phyloP scores from a whole-genome alignment of 2,113 vertebrate species.

The Falco punctatus region DNA sequence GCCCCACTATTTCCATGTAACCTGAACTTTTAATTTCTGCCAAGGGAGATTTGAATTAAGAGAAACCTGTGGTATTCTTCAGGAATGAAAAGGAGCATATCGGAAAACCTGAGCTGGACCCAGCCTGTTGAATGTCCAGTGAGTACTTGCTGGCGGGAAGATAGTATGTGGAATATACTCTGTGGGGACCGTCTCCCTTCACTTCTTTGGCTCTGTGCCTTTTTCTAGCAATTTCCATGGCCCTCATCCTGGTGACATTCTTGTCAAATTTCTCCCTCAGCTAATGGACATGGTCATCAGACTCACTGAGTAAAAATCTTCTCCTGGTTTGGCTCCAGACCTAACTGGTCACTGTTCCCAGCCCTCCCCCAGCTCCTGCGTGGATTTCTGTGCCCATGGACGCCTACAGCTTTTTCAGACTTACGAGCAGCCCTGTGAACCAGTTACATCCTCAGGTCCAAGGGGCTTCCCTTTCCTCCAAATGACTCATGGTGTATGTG shows the following conservation, averaged over 20 bases:
- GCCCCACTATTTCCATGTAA: neutral
- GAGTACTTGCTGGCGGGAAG: neutral
- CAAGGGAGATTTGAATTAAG: neutral
- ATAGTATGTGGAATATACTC: neutral
- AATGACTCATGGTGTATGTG: neutral
- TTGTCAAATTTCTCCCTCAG: neutral
- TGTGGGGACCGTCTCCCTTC: neutral
- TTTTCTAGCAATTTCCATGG: neutral
- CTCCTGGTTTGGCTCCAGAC: conserved; percentile 3
- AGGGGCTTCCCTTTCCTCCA: conserved; percentile 14
- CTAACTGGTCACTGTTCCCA: neutral
- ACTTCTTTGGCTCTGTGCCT: neutral
- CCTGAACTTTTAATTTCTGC: neutral
- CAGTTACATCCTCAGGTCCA: neutral
- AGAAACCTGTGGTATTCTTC: neutral
- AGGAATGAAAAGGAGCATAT: neutral
- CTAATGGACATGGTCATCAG: neutral
- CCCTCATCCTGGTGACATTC: neutral
- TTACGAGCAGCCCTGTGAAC: neutral
- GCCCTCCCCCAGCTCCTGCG: neutral
- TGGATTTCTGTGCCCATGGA: neutral
- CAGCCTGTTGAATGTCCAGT: neutral
- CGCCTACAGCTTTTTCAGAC: neutral
- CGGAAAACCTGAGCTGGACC: neutral
- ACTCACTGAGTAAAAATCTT: neutral